Percentiles rank a stretch among this genome's conserved stretches.
These are phyloP conservation scores for Trochalopteron elliotii DNA, from an alignment of 2,113 vertebrate species.

Conservation along the genomic window DNA sequence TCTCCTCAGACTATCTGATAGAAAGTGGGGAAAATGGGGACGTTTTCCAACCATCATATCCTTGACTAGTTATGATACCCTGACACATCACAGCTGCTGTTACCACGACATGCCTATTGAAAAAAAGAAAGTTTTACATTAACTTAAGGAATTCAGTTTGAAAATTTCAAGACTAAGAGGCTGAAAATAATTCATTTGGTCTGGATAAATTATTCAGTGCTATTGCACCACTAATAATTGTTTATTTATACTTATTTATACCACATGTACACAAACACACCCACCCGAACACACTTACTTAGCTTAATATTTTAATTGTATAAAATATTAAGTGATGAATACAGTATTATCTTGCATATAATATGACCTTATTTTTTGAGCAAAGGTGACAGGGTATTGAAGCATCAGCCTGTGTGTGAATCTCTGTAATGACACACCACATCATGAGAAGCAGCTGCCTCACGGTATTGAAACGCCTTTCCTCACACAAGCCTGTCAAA, in stretches of 20 bases:
- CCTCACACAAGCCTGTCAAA: neutral
- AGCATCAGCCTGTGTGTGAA: neutral
- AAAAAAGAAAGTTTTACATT: neutral
- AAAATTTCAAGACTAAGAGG: conserved; percentile 29
- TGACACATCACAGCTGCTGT: neutral
- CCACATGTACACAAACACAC: neutral
- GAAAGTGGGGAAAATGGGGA: neutral
- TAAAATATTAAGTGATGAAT: conserved; percentile 48
- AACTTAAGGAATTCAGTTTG: conserved; percentile 9
- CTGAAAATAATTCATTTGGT: conserved; percentile 63
- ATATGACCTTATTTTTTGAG: conserved; percentile 5
- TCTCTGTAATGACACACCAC: neutral
- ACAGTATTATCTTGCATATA: neutral
- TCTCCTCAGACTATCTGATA: neutral
- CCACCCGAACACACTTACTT: neutral
- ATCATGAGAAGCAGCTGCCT: neutral
- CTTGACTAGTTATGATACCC: neutral
- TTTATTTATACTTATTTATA: conserved; percentile 60
- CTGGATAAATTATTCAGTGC: conserved; percentile 61
- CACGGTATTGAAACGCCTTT: neutral
- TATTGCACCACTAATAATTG: conserved; percentile 58
- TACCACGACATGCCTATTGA: neutral
- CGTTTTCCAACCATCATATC: neutral
- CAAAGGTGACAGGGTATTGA: neutral
- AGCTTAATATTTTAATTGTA: conserved; percentile 58